Evolutionary conservation across 2,888 invertebrate genomes (phyloP), one percentile per base, ranked within the genome.

Genomic region (Eudemis profundana): DNA sequence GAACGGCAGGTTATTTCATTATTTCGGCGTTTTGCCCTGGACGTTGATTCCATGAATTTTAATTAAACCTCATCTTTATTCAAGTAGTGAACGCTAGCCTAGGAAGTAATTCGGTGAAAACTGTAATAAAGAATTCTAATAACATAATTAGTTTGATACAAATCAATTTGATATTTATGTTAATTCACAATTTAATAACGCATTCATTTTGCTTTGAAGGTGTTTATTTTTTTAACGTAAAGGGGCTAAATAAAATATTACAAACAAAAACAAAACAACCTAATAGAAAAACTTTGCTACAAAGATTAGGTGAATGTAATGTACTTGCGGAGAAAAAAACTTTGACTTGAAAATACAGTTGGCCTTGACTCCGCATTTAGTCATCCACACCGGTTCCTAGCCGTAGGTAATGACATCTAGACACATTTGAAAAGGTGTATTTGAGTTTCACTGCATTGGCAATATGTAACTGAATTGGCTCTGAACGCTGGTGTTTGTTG

Each of bases 31-130:
- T 60, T 57, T 29, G 12, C 56, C 15, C 27, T 21, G 53, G 36
- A 59, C 54, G 42, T 63, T 66, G 54, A 66, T 44, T 66, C 19
- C 49, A 64, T 61, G 69, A 66, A 63, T 66, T 56, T 64, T 59
- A 59, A 64, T 64, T 66, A 72, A 66, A 69, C 42, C 68, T 69
- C 70, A 68, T 68, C 65, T 33, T 68, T 65, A 47, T 70, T 70
- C 67, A 70, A 65, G 65, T 44, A 60, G 65, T 53, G 44, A 46
- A 46, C 51, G 27, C 14, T 21, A 49, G n/a, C 19, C 29, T 17
- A 10, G 14, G 23, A 40, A 63, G 4, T 23, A 29, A 38, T 10
- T 46, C 17, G 33, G 27, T 44, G 44, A 23, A 53, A 53, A 1
- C 12, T 54, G 0, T 36, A 53, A 53, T 15, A 60, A 54, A 40